Conservation (phyloP, 2,888 invertebrate genomes). For the Erebia ligea region DNA sequence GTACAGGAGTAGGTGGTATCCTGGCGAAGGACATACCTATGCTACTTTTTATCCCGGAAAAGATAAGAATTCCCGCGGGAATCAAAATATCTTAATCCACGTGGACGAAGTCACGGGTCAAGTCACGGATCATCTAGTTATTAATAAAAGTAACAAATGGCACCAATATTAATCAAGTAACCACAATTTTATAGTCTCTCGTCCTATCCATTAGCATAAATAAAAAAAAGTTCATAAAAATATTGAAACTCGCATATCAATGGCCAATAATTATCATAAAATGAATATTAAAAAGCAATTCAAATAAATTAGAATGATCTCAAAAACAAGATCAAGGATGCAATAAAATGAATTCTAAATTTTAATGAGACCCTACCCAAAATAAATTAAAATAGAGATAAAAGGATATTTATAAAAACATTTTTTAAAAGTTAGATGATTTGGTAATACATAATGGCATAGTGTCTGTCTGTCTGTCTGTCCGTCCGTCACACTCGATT, state of each 20-base stretch:
- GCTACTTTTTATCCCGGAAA: too few species aligned
- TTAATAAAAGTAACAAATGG: neutral
- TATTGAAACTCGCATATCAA: neutral
- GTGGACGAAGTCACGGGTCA: too few species aligned
- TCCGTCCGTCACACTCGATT: too few species aligned
- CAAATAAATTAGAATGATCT: slow-evolving; percentile 7
- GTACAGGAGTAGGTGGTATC: too few species aligned
- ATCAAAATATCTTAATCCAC: too few species aligned
- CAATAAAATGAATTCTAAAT: neutral
- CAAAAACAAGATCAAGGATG: slow-evolving; percentile 16
- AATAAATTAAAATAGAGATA: neutral
- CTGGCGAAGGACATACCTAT: too few species aligned
- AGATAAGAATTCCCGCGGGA: too few species aligned
- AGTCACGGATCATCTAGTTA: neutral
- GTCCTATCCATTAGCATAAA: neutral
- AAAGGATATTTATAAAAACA: neutral
- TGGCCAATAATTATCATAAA: neutral
- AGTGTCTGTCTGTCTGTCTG: too few species aligned
- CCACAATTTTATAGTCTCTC: neutral
- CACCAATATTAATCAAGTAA: neutral
- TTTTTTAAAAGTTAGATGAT: too few species aligned
- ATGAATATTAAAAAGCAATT: slow-evolving; percentile 15
- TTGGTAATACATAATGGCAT: too few species aligned
- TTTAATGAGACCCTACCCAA: neutral
- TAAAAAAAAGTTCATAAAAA: neutral